Percentiles rank a stretch among this genome's conserved stretches.
phyloP scores from a whole-genome alignment of 2,113 vertebrate genomes.

The Sciurus niger region DNA sequence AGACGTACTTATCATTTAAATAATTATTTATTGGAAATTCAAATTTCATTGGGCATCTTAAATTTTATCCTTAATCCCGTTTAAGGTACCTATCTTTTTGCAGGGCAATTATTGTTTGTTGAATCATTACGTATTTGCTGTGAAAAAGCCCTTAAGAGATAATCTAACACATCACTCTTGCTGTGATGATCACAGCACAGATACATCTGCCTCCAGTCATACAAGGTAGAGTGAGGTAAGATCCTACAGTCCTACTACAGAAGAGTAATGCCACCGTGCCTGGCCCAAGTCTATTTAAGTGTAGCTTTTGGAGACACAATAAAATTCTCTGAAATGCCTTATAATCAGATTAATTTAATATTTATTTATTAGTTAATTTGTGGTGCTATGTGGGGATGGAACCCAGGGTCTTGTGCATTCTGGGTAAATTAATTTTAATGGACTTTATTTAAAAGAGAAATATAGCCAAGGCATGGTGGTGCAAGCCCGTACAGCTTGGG shows the following conservation, averaged over 20 bases:
- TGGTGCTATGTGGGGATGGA: background rate
- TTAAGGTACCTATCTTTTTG: background rate
- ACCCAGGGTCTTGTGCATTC: too few species aligned
- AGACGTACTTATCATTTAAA: background rate
- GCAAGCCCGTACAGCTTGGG: too few species aligned
- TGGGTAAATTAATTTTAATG: conserved; percentile 3
- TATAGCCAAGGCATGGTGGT: too few species aligned
- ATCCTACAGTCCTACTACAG: background rate
- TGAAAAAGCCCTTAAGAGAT: conserved; percentile 27
- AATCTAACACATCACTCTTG: background rate
- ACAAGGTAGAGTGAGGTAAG: background rate
- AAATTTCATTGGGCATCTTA: background rate
- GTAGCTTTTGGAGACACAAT: background rate
- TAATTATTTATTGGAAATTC: background rate
- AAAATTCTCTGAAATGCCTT: background rate
- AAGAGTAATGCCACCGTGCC: background rate
- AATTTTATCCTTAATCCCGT: background rate
- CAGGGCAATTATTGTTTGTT: background rate
- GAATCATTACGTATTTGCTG: conserved; percentile 1
- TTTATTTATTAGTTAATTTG: background rate
- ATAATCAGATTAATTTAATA: background rate
- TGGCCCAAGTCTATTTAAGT: background rate
- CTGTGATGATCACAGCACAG: background rate
- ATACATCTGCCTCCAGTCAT: background rate
- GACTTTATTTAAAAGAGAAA: background rate